Base-by-base conservation (phyloP, 2,888 invertebrate genomes). In the Trissonchulus sp. region DNA sequence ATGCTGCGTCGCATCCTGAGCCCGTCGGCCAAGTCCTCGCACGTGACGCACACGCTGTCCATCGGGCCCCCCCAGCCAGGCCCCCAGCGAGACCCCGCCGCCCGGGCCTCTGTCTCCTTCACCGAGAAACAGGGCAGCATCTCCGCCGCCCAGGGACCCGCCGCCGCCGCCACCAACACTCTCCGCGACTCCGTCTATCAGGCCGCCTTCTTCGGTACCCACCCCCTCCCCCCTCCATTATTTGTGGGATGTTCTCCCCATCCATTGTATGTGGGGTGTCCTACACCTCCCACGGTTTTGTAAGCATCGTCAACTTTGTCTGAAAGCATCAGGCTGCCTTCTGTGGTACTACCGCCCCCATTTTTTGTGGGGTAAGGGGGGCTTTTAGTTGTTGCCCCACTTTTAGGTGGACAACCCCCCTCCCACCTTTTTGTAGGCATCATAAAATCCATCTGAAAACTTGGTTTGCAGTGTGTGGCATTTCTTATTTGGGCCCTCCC, bases 201-300 rank as follows among this genome's bases (percentile, higher is more conserved):
- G 80, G 87, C 86, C 69, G 87, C 88, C 34, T 88, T 88, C 79
- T 82, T 89, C 31, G 88, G 88, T 88, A 78, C 75, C 79, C 72
- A 73, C n/a, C n/a, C n/a, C n/a, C n/a, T n/a, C n/a, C n/a, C n/a
- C n/a, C n/a, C n/a, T n/a, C 28, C 15, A n/a, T n/a, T 73, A 69
- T 75, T 15, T 23, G 8, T 30, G 23, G n/a, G 18, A 69, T 1
- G 68, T 1, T 31, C 23, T 31, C 23, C 28, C 3, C 35, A 69
- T 30, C n/a, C 3, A 30, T 36, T 15, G 3, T 28, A 8, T n/a
- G 28, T 69, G 23, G n/a, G 28, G 3, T 69, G n/a, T 28, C 3
- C 18, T 31, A n/a, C n/a, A n/a, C n/a, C n/a, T n/a, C n/a, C n/a
- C n/a, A n/a, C n/a, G n/a, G n/a, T n/a, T n/a, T n/a, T n/a, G n/a